These are phyloP conservation scores for Pseudochirops cupreus DNA, from an alignment of 2,797 vertebrate species.

Conservation along the genomic window DNA sequence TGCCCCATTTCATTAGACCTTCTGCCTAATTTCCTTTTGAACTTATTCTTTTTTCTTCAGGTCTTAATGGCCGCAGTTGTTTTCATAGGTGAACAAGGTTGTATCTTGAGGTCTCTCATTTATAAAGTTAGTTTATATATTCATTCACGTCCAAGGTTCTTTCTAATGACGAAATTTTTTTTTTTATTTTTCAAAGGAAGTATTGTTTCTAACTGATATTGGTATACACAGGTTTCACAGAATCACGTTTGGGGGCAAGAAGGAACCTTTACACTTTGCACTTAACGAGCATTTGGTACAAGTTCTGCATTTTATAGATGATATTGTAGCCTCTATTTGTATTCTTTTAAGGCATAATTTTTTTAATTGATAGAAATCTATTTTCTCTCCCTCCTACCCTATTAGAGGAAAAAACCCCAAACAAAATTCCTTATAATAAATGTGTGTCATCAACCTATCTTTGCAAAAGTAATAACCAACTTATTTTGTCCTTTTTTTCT, in stretches of 20 bases:
- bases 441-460: conserved; percentile 17
- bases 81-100: background rate
- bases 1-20: background rate
- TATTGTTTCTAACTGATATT: conserved; percentile 23
- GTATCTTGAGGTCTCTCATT: background rate
- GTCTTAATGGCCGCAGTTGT: background rate
- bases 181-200: conserved; percentile 32
- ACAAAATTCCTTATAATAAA: background rate
- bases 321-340: background rate
- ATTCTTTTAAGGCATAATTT: background rate
- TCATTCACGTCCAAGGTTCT: background rate
- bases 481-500: background rate
- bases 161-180: conserved; percentile 16
- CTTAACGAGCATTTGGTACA: background rate
- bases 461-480: conserved; percentile 21
- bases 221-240: background rate
- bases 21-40: background rate
- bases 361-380: background rate
- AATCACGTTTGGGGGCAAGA: background rate
- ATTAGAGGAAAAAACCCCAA: background rate
- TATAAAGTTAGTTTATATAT: background rate
- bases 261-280: background rate
- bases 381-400: background rate
- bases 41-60: background rate
- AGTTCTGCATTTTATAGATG: background rate